Percentiles rank a stretch among this genome's conserved stretches.
phyloP scores from a whole-genome alignment of 2,888 invertebrate species.

The Bellardia pandia region DNA sequence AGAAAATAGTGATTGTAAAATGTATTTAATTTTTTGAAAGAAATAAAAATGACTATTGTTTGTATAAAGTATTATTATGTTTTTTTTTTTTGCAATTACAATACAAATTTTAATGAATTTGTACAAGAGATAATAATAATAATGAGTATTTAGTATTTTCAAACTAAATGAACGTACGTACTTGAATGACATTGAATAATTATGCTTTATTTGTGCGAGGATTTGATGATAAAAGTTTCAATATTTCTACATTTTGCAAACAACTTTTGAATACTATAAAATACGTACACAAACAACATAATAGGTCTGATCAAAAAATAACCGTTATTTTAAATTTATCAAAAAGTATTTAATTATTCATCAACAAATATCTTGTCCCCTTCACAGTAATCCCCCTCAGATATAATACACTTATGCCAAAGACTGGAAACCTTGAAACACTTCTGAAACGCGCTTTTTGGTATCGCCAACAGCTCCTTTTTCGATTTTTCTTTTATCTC shows the following conservation, averaged over 20 bases:
- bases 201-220: slow-evolving; percentile 28
- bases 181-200: slow-evolving; percentile 67
- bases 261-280: slow-evolving; percentile 1
- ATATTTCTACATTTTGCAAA: slow-evolving; percentile 1
- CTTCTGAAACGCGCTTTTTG: too few species aligned
- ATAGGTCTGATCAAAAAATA: too few species aligned
- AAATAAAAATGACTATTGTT: slow-evolving; percentile 15
- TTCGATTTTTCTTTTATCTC: too few species aligned
- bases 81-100: neutral
- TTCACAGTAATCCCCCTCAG: too few species aligned
- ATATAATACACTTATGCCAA: too few species aligned
- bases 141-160: neutral
- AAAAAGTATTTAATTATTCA: too few species aligned
- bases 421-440: too few species aligned
- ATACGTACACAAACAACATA: neutral
- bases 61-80: neutral
- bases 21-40: neutral
- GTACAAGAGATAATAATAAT: neutral
- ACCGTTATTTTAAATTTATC: too few species aligned
- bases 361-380: too few species aligned
- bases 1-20: slow-evolving; percentile 8
- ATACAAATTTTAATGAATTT: slow-evolving; percentile 23
- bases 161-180: slow-evolving; percentile 19
- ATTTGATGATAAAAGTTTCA: slow-evolving; percentile 27
- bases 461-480: too few species aligned